A percentile compares a stretch with the other conserved stretches of the same genome.
Evolutionary conservation across 2,888 invertebrate species (phyloP).

Genomic region (Altica lythri): DNA sequence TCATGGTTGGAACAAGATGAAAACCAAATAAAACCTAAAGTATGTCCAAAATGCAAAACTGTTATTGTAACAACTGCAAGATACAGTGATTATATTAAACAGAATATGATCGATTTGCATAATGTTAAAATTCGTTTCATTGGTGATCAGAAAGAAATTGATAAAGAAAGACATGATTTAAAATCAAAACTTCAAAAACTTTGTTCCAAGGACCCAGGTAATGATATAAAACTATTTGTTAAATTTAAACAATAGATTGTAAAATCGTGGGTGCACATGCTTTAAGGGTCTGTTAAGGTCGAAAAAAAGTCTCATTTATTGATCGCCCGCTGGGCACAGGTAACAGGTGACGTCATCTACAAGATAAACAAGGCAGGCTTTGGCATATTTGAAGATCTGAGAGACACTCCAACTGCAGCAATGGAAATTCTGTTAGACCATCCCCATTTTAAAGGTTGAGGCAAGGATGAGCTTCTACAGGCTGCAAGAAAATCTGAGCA

Average conservation of each 20-base stretch:
- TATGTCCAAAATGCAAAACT: constrained; percentile 42
- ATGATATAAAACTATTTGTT: not conserved
- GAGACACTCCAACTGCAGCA: no score
- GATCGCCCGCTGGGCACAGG: no score
- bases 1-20: constrained; percentile 40
- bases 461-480: no score
- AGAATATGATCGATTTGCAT: constrained; percentile 36
- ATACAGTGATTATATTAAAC: constrained; percentile 43
- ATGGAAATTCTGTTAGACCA: no score
- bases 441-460: no score
- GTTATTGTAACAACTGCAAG: constrained; percentile 42
- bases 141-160: constrained; percentile 52
- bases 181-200: constrained; percentile 18
- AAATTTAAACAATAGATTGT: not conserved
- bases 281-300: no score
- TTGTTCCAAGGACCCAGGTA: not conserved
- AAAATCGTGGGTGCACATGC: no score
- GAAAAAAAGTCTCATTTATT: no score
- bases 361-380: no score
- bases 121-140: constrained; percentile 43
- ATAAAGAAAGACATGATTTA: constrained; percentile 44
- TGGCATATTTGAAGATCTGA: no score
- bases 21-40: constrained; percentile 35
- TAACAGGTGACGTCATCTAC: no score
- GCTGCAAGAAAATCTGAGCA: no score